These are phyloP conservation scores for Chalcis sispes DNA, from an alignment of 2,888 invertebrate genomes.

Conservation along the genomic window DNA sequence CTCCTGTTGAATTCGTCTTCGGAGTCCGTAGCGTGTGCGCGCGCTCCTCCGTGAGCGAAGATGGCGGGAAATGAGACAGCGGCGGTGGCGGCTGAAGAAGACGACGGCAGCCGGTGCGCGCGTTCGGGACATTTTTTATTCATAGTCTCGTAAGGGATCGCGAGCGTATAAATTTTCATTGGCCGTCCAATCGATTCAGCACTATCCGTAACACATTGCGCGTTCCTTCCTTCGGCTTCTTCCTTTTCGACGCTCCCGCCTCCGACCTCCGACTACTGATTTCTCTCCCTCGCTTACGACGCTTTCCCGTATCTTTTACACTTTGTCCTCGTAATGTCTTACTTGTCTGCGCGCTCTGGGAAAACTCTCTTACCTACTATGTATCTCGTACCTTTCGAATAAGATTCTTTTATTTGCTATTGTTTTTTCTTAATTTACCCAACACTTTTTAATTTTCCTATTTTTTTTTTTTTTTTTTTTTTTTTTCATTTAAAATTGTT, in stretches of 20 bases:
- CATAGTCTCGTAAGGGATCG: slow-evolving; percentile 55
- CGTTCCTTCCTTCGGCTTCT: background rate
- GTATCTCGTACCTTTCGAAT: too few relatives aligned
- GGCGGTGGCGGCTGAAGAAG: background rate
- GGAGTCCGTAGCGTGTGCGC: background rate
- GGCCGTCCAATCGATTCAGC: slow-evolving; percentile 52
- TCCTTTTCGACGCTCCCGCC: background rate
- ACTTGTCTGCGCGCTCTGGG: slow-evolving; percentile 4
- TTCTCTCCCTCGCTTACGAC: slow-evolving; percentile 9
- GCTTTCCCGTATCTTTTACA: background rate
- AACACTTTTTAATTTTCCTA: too few relatives aligned
- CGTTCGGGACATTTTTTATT: slow-evolving; percentile 54
- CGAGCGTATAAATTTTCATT: slow-evolving; percentile 57
- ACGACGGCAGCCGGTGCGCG: background rate
- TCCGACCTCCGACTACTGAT: slow-evolving; percentile 43
- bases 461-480: too few relatives aligned
- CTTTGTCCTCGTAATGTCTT: slow-evolving; percentile 28
- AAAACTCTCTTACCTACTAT: too few relatives aligned
- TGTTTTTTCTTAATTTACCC: too few relatives aligned
- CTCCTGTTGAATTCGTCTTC: background rate
- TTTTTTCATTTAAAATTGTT: too few relatives aligned
- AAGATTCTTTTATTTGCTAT: too few relatives aligned
- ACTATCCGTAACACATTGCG: background rate
- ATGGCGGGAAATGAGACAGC: background rate
- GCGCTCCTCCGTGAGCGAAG: background rate